Base-by-base conservation (phyloP, 1,140 invertebrate species). In the Drosophila hydei region DNA sequence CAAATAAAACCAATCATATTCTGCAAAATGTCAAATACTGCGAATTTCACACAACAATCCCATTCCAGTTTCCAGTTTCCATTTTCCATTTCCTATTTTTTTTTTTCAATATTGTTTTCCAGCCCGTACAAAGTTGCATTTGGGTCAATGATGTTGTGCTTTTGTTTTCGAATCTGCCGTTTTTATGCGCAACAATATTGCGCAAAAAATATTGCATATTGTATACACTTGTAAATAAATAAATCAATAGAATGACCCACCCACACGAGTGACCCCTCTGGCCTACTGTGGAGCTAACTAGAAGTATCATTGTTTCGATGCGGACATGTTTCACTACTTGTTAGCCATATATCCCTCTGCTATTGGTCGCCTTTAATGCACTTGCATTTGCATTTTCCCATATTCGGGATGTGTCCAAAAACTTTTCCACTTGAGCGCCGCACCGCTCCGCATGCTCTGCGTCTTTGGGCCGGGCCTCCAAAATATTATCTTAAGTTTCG, bases 1-100 rank as follows among this genome's bases (percentile, higher is more conserved):
- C 64, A 72, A 72, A 72, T 72, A 72, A 72, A 72, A 72, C 69
- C 69, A 75, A 75, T 75, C 60, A 75, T 75, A 71, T 71, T 75
- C 48, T 72, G 62, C 60, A 72, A 72, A 75, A 60, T 60, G 73
- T 75, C 69, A 75, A 67, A 65, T 59, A 72, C 55, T 65, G 68
- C 60, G 60, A 61, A 63, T 67, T 61, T 33, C 42, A 64, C 27
- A 54, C 67, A 71, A 62, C 52, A 36, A 27, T 42, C 33, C 33
- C 21, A 27, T 27, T 1, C 25, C 25, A 27, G n/a, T n/a, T 27
- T 3, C 25, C 25, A 27, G 11, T 11, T 33, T 33, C 30, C 30
- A 33, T 33, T 56, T 62, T 40, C 12, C 7, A 5, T 16, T 21
- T 14, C 7, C n/a, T 9, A 12, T 38, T 40, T 23, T 30, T 47